These are phyloP conservation scores for Drosophila grimshawi DNA, from an alignment of 1,140 invertebrate species.

Conservation along the genomic window DNA sequence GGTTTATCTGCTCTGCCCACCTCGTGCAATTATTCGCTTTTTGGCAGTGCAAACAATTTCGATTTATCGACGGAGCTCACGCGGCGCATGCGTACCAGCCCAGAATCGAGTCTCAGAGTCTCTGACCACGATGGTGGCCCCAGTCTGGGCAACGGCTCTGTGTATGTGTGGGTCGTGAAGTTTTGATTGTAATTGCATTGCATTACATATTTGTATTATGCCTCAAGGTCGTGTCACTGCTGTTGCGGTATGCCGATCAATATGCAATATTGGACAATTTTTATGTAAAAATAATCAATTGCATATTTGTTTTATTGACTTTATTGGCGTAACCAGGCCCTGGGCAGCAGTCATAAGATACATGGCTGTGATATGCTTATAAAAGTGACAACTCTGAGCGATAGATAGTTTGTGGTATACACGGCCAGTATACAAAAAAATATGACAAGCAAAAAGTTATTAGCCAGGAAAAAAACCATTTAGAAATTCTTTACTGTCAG, in stretches of 20 bases:
- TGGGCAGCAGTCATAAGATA: slow-evolving; percentile 26
- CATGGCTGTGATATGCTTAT: slow-evolving; percentile 28
- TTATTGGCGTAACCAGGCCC: slow-evolving; percentile 50
- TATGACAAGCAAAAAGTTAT: slow-evolving; percentile 5
- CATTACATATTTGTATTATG: slow-evolving; percentile 75
- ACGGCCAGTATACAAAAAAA: background rate
- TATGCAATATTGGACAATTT: slow-evolving; percentile 55
- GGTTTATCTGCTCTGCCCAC: slow-evolving; percentile 33
- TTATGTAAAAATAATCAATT: slow-evolving; percentile 73
- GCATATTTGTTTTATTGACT: slow-evolving; percentile 76
- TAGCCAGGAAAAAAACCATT: background rate
- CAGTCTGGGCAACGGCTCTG: slow-evolving; percentile 3
- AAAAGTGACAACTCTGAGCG: slow-evolving; percentile 38
- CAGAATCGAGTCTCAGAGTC: slow-evolving; percentile 14
- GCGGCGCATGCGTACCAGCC: slow-evolving; percentile 68
- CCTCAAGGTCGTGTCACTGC: slow-evolving; percentile 72
- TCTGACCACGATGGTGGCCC: slow-evolving; percentile 39
- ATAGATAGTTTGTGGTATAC: slow-evolving; percentile 19
- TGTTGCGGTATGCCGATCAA: slow-evolving; percentile 40
- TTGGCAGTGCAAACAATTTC: slow-evolving; percentile 82
- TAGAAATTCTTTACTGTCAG: slow-evolving; percentile 1
- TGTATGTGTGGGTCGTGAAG: slow-evolving; percentile 75
- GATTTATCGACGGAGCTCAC: slow-evolving; percentile 80
- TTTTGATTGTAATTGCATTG: slow-evolving; percentile 81
- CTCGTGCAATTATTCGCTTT: slow-evolving; percentile 81